Conservation (phyloP, 2,113 vertebrate species). For the Morphnarchus princeps region DNA sequence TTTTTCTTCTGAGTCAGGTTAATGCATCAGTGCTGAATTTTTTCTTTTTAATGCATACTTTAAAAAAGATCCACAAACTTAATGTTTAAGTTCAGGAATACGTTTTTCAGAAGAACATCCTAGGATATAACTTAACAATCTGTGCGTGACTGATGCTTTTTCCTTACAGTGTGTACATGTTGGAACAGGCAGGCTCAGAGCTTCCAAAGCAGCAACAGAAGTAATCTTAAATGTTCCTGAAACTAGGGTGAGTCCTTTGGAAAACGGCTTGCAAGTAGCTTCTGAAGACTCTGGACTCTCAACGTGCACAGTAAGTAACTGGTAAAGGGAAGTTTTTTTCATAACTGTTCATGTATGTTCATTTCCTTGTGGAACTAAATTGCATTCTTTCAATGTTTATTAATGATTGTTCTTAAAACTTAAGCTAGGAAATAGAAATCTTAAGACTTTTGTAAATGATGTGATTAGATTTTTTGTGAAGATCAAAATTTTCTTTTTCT, state of each 20-base stretch:
- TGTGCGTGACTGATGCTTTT: not conserved
- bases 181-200: conserved; percentile 65
- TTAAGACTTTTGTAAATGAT: not conserved
- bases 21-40: not conserved
- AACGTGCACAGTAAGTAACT: conserved; percentile 88
- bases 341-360: not conserved
- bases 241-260: conserved; percentile 86
- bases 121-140: not conserved
- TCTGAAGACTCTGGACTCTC: conserved; percentile 93
- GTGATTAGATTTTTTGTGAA: not conserved
- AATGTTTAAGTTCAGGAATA: not conserved
- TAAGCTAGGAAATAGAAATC: not conserved
- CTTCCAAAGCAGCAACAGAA: conserved; percentile 77
- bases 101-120: not conserved
- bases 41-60: not conserved
- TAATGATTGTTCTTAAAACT: not conserved
- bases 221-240: conserved; percentile 91
- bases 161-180: not conserved
- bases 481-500: not conserved
- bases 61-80: not conserved
- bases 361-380: not conserved
- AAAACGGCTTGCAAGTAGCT: conserved; percentile 90
- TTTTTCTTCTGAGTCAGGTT: not conserved
- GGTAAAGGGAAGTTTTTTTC: not conserved
- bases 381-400: not conserved